Evolutionary conservation across 1,140 invertebrate species (phyloP), one percentile per base, ranked within the genome.

Genomic region (Drosophila sucinea): DNA sequence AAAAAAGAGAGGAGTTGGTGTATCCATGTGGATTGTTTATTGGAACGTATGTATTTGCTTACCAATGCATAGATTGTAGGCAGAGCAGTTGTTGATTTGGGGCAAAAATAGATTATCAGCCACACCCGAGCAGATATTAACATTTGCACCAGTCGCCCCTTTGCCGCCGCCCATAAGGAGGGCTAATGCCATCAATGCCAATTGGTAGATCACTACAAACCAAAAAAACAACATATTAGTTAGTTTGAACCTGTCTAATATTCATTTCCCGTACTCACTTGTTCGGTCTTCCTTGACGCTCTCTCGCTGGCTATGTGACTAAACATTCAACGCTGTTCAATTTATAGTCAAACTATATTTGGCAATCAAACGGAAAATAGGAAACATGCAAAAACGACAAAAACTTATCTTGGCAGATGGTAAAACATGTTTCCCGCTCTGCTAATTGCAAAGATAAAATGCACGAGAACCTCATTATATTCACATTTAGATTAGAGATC

Each of bases 31-130:
- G 0, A 17, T 5, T 4, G 29, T 11, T 10, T 30, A 23, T 5
- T 6, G 35, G 1, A 2, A 10, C 2, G 0, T 1, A 11, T 17
- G n/a, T 5, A 6, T 3, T 10, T 8, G 69, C 80, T 67, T 7
- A 89, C 87, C 63, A 60, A 91, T 64, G 40, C 90, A 91, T 23
- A 91, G 62, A 62, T 85, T 77, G 57, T 91, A 91, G 40, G 76
- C 17, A 60, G 67, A 73, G 58, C 90, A 91, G 54, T 89, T 72
- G 44, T 35, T 65, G 4, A 91, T 30, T 8, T 72, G 63, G 1
- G 90, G 90, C 44, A 91, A 27, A 29, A 91, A 91, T 0, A 90
- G 47, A 58, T 79, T 80, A 41, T 79, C 69, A 1, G 35, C 69
- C 25, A 86, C 90, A 58, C 73, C 67, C 23, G 73, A 73, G 55